Percentiles rank a stretch among this genome's conserved stretches.
Conservation (phyloP, 2,113 vertebrate species). For the Desmodus rotundus region DNA sequence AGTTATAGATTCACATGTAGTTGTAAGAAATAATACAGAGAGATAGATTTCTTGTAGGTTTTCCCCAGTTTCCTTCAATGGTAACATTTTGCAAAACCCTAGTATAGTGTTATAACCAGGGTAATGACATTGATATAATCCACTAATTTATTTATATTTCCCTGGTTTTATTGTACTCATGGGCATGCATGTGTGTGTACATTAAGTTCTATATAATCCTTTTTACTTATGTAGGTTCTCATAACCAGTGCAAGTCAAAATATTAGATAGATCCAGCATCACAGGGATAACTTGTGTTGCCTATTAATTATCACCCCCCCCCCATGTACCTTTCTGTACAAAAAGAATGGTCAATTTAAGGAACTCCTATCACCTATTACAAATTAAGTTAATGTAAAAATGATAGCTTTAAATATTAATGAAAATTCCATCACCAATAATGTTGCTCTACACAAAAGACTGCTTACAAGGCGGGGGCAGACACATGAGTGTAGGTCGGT, state of each 20-base stretch:
- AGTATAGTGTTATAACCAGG: background rate
- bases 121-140: background rate
- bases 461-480: background rate
- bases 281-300: background rate
- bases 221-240: background rate
- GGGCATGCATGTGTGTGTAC: background rate
- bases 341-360: background rate
- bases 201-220: background rate
- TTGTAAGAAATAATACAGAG: background rate
- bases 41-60: background rate
- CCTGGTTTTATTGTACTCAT: background rate
- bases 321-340: background rate
- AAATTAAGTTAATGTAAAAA: background rate
- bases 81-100: constrained; percentile 1
- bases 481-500: background rate
- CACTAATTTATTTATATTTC: background rate
- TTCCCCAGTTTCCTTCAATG: background rate
- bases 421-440: background rate
- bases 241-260: background rate
- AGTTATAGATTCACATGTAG: background rate
- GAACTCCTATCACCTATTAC: background rate
- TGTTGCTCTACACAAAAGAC: background rate
- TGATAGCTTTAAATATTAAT: background rate
- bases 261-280: background rate
- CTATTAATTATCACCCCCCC: background rate